These are phyloP conservation scores for Ceratina japonica DNA, from an alignment of 1,140 invertebrate species.

Conservation along the genomic window DNA sequence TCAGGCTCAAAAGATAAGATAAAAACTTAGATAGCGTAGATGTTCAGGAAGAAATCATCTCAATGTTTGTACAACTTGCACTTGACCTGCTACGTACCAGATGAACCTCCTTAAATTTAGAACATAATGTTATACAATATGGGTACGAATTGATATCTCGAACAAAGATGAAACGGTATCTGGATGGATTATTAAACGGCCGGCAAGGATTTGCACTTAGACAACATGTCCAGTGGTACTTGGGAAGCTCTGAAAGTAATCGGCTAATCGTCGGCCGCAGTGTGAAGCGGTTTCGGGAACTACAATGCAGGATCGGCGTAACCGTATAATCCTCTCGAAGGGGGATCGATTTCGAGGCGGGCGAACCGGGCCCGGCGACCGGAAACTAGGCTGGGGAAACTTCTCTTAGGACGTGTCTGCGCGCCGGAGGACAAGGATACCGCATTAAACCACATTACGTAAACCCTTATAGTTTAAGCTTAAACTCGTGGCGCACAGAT, in stretches of 20 bases:
- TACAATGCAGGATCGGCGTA: not conserved
- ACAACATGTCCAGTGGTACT: no score
- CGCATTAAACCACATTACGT: conserved; percentile 66
- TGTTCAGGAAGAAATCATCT: no score
- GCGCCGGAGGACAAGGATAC: conserved; percentile 56
- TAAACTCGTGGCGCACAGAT: conserved; percentile 52
- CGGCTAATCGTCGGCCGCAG: not conserved
- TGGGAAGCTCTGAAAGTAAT: not conserved
- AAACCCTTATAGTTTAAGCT: conserved; percentile 64
- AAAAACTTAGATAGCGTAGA: no score
- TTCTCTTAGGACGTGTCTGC: conserved; percentile 36
- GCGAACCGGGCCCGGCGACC: conserved; percentile 5
- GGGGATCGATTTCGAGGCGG: conserved; percentile 28
- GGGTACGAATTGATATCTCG: no score
- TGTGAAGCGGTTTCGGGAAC: not conserved
- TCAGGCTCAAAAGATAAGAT: no score
- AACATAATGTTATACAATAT: no score
- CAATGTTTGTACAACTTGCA: no score
- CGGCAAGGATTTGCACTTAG: no score
- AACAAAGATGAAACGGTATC: no score
- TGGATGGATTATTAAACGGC: no score
- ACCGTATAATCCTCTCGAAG: conserved; percentile 40
- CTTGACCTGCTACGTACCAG: no score
- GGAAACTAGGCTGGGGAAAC: conserved; percentile 47
- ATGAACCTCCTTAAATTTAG: no score